Percentiles rank a stretch among this genome's conserved stretches.
These are phyloP conservation scores for Cochlearius cochlearius DNA, from an alignment of 2,113 vertebrate species.

Conservation along the genomic window DNA sequence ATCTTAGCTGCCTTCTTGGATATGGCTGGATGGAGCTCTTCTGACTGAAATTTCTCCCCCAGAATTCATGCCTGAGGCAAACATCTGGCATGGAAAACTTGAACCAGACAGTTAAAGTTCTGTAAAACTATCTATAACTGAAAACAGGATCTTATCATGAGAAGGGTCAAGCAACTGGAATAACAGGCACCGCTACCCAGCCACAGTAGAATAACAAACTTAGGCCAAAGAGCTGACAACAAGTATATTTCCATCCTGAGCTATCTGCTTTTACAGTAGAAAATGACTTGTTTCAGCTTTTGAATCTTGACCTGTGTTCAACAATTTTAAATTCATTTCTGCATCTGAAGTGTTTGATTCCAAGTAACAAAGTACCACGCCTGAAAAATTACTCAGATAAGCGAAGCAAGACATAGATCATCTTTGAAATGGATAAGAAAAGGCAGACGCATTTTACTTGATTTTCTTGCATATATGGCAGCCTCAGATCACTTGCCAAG, in stretches of 20 bases:
- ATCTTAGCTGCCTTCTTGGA: not conserved
- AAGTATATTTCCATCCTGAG: not conserved
- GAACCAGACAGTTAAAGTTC: not conserved
- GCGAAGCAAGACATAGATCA: not conserved
- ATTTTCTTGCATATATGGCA: not conserved
- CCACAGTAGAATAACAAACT: not conserved
- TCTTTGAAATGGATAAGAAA: not conserved
- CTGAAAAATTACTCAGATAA: not conserved
- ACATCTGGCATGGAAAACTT: not conserved
- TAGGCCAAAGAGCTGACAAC: not conserved
- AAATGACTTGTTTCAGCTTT: not conserved
- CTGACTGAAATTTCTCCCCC: not conserved
- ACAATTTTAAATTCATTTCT: not conserved
- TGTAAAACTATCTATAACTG: not conserved
- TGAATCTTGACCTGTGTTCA: not conserved
- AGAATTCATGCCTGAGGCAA: not conserved
- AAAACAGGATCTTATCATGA: not conserved
- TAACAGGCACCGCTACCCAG: not conserved
- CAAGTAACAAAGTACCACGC: not conserved
- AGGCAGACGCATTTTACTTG: not conserved
- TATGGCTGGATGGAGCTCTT: not conserved
- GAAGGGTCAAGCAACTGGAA: not conserved
- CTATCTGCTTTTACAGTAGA: not conserved
- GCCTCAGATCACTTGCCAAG: not conserved
- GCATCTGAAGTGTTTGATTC: not conserved